Evolutionary conservation across 1,140 invertebrate species (phyloP).

Genomic region (Augochlora pura): DNA sequence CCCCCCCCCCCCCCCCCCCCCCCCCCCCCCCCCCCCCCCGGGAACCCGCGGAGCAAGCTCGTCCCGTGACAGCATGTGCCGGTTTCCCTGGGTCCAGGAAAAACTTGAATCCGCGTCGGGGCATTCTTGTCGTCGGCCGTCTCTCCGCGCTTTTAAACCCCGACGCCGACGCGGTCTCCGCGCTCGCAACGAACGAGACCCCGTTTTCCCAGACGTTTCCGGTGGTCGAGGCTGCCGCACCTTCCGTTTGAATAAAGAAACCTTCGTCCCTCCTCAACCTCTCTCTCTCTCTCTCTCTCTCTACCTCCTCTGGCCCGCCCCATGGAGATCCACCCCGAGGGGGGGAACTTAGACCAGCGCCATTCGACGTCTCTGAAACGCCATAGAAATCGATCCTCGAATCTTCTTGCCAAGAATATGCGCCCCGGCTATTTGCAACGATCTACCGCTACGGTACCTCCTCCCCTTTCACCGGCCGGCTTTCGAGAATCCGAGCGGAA

Average conservation of each 20-base stretch:
- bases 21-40: too few relatives aligned
- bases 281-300: not conserved
- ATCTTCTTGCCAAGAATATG: not conserved
- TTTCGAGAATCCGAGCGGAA: too few relatives aligned
- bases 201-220: not conserved
- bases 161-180: not conserved
- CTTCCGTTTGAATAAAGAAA: constrained; percentile 6
- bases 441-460: too few relatives aligned
- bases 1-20: too few relatives aligned
- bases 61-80: not conserved
- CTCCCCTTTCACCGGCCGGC: too few relatives aligned
- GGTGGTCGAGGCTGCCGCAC: constrained; percentile 4
- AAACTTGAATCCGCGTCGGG: not conserved
- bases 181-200: not conserved
- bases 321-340: not conserved
- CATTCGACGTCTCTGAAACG: not conserved
- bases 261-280: not conserved
- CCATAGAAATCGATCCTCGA: not conserved
- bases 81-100: not conserved
- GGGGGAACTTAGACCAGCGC: not conserved
- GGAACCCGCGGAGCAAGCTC: not conserved
- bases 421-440: too few relatives aligned
- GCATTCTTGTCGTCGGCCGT: not conserved
- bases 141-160: not conserved
- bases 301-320: too few relatives aligned